Conservation (phyloP, 2,888 invertebrate species). For the Exephanes ischioxanthus region DNA sequence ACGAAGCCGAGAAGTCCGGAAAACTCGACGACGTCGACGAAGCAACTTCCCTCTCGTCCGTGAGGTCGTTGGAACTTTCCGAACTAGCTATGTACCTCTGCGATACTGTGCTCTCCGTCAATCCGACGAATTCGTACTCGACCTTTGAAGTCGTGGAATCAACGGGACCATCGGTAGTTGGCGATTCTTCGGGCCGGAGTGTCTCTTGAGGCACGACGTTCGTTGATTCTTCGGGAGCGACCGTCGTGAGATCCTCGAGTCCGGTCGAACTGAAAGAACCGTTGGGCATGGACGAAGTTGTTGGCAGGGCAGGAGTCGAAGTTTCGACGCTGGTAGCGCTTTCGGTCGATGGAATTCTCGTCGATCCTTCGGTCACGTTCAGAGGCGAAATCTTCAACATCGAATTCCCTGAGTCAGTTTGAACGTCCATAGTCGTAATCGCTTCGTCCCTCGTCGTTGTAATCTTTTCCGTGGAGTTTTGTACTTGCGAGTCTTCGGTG, state of each 20-base stretch:
- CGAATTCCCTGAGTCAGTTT: conserved; percentile 69
- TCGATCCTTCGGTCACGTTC: conserved; percentile 71
- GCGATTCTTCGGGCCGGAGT: conserved; percentile 6
- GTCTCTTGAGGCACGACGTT: not conserved
- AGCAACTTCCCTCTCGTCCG: conserved; percentile 10
- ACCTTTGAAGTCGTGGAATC: conserved; percentile 73
- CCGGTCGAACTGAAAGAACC: not conserved
- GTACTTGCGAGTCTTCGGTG: conserved; percentile 43
- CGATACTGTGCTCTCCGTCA: conserved; percentile 73
- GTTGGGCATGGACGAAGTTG: not conserved
- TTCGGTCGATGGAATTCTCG: conserved; percentile 47
- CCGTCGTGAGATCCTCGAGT: conserved; percentile 1
- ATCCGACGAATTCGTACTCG: conserved; percentile 79
- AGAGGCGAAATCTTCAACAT: conserved; percentile 69
- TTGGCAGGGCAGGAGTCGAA: not conserved
- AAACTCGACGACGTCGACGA: conserved; percentile 26
- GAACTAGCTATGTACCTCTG: conserved; percentile 48
- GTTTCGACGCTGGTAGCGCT: not conserved
- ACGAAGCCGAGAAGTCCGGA: conserved; percentile 10
- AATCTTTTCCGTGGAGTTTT: conserved; percentile 51
- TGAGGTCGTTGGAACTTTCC: conserved; percentile 9
- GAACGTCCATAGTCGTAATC: conserved; percentile 63
- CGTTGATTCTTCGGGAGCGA: conserved; percentile 13
- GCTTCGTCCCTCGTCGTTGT: conserved; percentile 15
- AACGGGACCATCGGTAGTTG: not conserved